These are phyloP conservation scores for Euura saliciscinereae DNA, from an alignment of 1,140 invertebrate species.

Conservation along the genomic window DNA sequence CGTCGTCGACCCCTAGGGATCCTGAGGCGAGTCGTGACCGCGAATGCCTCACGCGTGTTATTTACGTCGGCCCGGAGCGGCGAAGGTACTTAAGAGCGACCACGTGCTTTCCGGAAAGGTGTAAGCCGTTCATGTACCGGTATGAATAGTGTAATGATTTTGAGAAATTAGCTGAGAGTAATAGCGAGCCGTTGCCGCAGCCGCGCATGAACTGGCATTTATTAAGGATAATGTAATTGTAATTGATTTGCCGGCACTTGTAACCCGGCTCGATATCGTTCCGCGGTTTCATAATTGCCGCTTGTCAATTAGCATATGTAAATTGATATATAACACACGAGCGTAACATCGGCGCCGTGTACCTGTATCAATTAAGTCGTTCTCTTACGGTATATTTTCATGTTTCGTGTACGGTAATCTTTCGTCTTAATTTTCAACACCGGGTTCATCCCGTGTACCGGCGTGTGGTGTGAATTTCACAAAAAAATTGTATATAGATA, in stretches of 20 bases:
- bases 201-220: background rate
- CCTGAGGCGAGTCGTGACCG: background rate
- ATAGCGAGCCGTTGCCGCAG: no score
- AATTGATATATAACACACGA: background rate
- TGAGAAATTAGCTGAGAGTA: no score
- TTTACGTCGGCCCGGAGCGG: background rate
- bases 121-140: no score
- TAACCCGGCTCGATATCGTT: background rate
- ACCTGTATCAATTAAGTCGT: no score
- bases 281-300: background rate
- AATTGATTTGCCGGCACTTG: background rate
- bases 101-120: no score
- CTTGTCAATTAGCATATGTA: conserved; percentile 1
- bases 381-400: no score
- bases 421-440: background rate
- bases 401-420: background rate
- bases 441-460: no score
- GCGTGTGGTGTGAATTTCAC: background rate
- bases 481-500: background rate
- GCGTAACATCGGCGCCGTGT: background rate
- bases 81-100: no score
- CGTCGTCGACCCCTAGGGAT: background rate
- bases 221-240: conserved; percentile 2
- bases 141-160: no score
- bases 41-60: background rate